Evolutionary conservation across 1,140 invertebrate species (phyloP), one percentile per base, ranked within the genome.

Genomic region (Diuraphis noxia): DNA sequence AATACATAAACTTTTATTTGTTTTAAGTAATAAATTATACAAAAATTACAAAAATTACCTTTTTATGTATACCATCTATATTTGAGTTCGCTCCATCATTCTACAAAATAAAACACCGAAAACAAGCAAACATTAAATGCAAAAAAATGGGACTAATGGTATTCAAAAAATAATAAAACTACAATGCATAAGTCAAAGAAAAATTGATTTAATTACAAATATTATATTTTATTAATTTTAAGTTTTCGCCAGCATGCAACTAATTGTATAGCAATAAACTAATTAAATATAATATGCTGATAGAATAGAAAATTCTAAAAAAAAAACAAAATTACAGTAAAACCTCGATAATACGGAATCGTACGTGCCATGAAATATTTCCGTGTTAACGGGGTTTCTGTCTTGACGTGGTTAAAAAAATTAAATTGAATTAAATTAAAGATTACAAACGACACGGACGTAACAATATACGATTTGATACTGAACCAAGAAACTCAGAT

Each of bases 61-160:
- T 91, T 82, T 91, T 91, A 46, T 36, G 63, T 19, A 38, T 82
- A 91, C 23, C 41, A 30, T 91, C 89, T 63, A 63, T n/a, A 91
- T 82, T 91, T 49, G 43, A 46, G 52, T 46, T 46, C 4, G 77
- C 77, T 91, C 89, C 89, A 38, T 36, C 89, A 7, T 91, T 91
- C 89, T 91, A 91, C 63, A 91, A 91, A 81, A 91, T 49, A 91
- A 91, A 91, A 91, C 41, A 91, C 89, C 41, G 72, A 91, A 91
- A 91, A 91, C 89, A 91, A 91, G 89, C 89, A 46, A 91, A 82
- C 34, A 34, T 91, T 91, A 91, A 81, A 91, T 91, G 77, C 89
- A 79, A 91, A 91, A n/a, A 84, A 63, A 82, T 81, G 89, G 89
- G 77, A 81, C 89, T 36, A 88, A 88, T 34, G 46, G 36, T 30